phyloP scores from a whole-genome alignment of 2,888 invertebrate species.

The Volucella zonaria region DNA sequence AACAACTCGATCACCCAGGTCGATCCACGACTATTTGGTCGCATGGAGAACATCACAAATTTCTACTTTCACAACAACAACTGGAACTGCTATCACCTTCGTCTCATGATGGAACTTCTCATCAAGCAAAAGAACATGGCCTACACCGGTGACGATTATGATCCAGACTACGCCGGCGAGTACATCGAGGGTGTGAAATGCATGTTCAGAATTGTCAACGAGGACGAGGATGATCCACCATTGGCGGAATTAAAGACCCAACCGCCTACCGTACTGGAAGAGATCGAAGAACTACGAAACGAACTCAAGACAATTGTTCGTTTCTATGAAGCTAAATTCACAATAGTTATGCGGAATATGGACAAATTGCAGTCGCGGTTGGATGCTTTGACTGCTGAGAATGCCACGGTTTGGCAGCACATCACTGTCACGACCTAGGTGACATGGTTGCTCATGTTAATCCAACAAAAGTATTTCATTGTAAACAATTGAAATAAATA shows the following conservation, averaged over 20 bases:
- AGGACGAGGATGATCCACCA: constrained; percentile 29
- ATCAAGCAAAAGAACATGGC: constrained; percentile 76
- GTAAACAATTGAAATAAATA: constrained; percentile 19
- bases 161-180: constrained; percentile 77
- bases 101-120: constrained; percentile 77
- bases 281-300: constrained; percentile 76
- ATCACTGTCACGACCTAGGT: constrained; percentile 77
- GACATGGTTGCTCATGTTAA: background rate
- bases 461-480: constrained; percentile 1
- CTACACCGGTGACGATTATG: constrained; percentile 75
- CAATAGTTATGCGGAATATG: constrained; percentile 71
- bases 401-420: constrained; percentile 78
- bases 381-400: constrained; percentile 76
- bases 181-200: constrained; percentile 79
- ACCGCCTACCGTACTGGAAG: constrained; percentile 23
- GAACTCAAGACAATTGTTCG: constrained; percentile 78
- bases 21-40: constrained; percentile 75
- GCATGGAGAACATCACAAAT: constrained; percentile 77
- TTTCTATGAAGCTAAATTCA: constrained; percentile 78
- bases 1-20: constrained; percentile 78
- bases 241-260: constrained; percentile 17
- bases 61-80: constrained; percentile 79
- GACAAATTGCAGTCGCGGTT: constrained; percentile 76
- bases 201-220: constrained; percentile 77
- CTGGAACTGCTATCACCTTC: constrained; percentile 80